phyloP scores from a whole-genome alignment of 2,888 invertebrate genomes.

The Callimorpha dominula region DNA sequence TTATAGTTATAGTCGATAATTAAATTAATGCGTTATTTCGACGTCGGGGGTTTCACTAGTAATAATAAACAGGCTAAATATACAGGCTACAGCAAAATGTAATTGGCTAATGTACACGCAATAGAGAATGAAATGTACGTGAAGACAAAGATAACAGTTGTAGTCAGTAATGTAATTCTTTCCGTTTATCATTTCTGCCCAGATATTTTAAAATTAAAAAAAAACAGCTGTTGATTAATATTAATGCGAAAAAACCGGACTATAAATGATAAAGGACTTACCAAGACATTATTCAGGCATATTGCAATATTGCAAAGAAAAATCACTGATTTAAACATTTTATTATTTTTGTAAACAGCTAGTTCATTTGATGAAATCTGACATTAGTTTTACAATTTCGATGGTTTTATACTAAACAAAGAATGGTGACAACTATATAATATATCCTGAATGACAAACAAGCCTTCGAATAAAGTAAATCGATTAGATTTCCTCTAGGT shows the following conservation, averaged over 20 bases:
- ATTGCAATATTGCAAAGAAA: conserved; percentile 10
- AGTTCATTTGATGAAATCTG: conserved; percentile 22
- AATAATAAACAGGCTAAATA: no score
- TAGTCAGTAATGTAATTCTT: no score
- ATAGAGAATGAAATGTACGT: no score
- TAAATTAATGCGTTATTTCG: no score
- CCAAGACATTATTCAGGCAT: conserved; percentile 20
- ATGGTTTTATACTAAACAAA: conserved; percentile 45
- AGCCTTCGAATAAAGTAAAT: conserved; percentile 39
- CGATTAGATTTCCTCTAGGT: conserved; percentile 31
- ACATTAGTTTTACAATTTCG: conserved; percentile 2
- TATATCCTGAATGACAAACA: conserved; percentile 48
- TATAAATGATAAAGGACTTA: conserved; percentile 15
- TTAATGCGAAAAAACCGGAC: neutral
- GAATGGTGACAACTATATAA: conserved; percentile 20
- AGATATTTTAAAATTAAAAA: neutral
- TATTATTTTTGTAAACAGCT: conserved; percentile 17
- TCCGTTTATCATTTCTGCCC: no score
- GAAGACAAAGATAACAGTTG: no score
- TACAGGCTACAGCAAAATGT: no score
- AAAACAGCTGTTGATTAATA: neutral
- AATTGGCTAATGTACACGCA: no score
- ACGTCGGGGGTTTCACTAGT: no score
- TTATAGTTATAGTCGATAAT: no score
- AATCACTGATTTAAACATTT: conserved; percentile 31